Evolutionary conservation across 2,888 invertebrate species (phyloP).

Genomic region (Heterodera filipjevi): DNA sequence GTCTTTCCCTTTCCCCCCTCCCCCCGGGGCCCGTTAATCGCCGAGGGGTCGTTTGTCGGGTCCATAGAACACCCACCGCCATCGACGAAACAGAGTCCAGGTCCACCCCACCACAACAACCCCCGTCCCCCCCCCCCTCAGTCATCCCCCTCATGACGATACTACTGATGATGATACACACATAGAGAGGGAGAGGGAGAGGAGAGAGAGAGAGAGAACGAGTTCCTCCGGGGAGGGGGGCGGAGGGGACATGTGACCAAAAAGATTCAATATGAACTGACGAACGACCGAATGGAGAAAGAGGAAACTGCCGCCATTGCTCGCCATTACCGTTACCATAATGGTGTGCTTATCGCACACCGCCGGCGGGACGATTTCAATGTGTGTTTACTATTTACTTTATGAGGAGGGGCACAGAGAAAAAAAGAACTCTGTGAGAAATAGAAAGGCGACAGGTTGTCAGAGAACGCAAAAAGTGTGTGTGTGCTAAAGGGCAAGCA

Average conservation of each 20-base stretch:
- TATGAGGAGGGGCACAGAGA: no score
- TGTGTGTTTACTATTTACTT: no score
- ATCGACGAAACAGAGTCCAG: neutral
- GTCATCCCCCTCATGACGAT: neutral
- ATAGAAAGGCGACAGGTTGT: no score
- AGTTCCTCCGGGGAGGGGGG: neutral
- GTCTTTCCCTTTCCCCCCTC: no score
- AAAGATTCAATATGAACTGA: neutral
- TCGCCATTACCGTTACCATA: neutral
- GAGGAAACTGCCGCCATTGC: neutral
- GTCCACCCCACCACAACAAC: neutral
- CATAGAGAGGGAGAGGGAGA: neutral
- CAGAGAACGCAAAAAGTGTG: no score
- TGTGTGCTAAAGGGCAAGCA: no score
- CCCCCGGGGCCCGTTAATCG: neutral
- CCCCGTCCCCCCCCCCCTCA: neutral
- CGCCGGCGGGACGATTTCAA: no score
- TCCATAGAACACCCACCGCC: neutral
- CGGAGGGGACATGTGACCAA: neutral
- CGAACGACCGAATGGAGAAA: neutral
- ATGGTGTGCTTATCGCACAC: no score
- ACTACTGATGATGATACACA: neutral
- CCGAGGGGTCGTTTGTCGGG: conserved; percentile 1
- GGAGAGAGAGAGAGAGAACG: neutral
- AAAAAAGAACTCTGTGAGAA: no score